These are phyloP conservation scores for Gymnodraco acuticeps DNA, from an alignment of 2,797 vertebrate genomes.

Conservation along the genomic window DNA sequence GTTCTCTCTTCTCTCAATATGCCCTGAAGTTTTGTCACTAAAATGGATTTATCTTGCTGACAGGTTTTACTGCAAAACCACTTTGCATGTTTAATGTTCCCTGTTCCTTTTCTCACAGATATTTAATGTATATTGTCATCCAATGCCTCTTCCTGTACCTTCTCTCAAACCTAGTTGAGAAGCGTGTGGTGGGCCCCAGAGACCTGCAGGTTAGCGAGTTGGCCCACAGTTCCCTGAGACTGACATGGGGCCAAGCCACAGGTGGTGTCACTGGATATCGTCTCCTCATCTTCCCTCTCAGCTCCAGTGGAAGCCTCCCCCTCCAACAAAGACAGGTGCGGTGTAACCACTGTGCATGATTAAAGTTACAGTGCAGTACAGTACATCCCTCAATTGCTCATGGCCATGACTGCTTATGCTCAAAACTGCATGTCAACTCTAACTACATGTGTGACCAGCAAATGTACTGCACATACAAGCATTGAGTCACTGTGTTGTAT, in stretches of 20 bases:
- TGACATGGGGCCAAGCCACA: constrained; percentile 89
- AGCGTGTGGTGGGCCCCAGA: constrained; percentile 83
- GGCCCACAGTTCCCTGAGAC: constrained; percentile 86
- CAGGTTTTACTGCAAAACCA: not conserved
- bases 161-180: constrained; percentile 68
- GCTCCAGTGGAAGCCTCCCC: constrained; percentile 65
- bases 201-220: constrained; percentile 86
- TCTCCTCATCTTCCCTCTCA: constrained; percentile 81
- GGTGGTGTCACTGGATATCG: constrained; percentile 87
- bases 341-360: not conserved
- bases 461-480: not conserved
- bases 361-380: not conserved
- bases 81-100: constrained; percentile 11
- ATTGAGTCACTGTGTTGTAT: constrained; percentile 26
- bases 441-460: not conserved
- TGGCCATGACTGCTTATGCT: not conserved
- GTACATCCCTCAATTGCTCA: not conserved
- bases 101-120: not conserved
- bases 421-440: constrained; percentile 7
- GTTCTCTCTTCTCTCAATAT: constrained; percentile 19
- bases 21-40: constrained; percentile 16
- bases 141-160: not conserved
- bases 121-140: not conserved
- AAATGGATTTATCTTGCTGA: constrained; percentile 23
- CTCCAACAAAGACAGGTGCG: constrained; percentile 85